These are phyloP conservation scores for Lagodon rhomboides DNA, from an alignment of 2,797 vertebrate species.

Conservation along the genomic window DNA sequence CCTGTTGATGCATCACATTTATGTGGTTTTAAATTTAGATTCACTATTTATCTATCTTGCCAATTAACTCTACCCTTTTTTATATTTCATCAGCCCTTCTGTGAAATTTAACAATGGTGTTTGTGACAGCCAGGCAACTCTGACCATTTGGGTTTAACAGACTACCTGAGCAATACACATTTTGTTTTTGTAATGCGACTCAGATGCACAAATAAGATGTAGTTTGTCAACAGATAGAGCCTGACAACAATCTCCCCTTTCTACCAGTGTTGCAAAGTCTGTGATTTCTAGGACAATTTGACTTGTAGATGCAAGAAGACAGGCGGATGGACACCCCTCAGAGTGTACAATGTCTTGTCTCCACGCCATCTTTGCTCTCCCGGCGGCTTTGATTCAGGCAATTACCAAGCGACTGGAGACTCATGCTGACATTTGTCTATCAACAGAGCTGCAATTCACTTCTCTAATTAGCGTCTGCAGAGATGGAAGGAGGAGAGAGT, in stretches of 20 bases:
- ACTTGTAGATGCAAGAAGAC: conserved; percentile 64
- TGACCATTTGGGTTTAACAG: not conserved
- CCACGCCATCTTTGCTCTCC: conserved; percentile 56
- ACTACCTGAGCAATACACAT: not conserved
- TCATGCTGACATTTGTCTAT: conserved; percentile 87
- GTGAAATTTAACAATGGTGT: not conserved
- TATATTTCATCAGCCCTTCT: not conserved
- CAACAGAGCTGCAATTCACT: conserved; percentile 78
- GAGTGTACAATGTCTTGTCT: conserved; percentile 40
- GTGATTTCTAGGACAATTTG: conserved; percentile 57
- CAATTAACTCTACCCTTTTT: not conserved
- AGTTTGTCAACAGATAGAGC: conserved; percentile 1
- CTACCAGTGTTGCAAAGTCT: conserved; percentile 12
- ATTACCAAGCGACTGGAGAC: conserved; percentile 82
- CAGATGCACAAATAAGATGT: not conserved
- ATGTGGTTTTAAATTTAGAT: no score
- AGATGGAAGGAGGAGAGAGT: conserved; percentile 43
- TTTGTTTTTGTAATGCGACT: not conserved
- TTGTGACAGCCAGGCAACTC: not conserved
- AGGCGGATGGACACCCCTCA: conserved; percentile 41
- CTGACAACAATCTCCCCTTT: not conserved
- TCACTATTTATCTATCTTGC: not conserved
- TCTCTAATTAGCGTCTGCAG: conserved; percentile 82
- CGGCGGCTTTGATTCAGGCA: conserved; percentile 79
- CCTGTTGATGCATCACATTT: no score